These are phyloP conservation scores for Muscicapa adusta DNA, from an alignment of 2,113 vertebrate genomes.

Conservation along the genomic window DNA sequence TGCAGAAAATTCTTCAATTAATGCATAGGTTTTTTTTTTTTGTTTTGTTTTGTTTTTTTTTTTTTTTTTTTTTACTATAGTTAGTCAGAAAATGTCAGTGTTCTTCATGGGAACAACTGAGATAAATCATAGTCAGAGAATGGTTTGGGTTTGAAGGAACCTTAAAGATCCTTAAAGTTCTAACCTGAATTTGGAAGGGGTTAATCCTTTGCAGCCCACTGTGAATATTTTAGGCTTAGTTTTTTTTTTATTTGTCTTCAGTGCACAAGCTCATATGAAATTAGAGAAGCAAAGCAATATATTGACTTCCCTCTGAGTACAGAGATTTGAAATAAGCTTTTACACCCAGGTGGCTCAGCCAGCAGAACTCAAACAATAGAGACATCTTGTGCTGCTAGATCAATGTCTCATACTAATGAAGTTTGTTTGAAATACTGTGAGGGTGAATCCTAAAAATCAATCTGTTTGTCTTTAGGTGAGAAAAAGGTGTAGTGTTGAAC, in stretches of 20 bases:
- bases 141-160: neutral
- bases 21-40: neutral
- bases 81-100: neutral
- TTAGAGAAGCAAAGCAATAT: neutral
- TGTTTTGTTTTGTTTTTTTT: too few species aligned
- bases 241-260: neutral
- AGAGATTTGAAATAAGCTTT: neutral
- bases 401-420: constrained; percentile 4
- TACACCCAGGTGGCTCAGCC: neutral
- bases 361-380: neutral
- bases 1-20: neutral
- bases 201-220: neutral
- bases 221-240: neutral
- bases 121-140: neutral
- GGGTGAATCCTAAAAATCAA: neutral
- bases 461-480: neutral
- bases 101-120: neutral
- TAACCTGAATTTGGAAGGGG: neutral
- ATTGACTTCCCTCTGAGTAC: neutral
- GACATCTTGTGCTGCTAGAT: neutral
- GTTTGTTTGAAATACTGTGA: neutral
- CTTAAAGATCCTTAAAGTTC: neutral
- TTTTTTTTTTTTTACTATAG: neutral
- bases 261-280: neutral
- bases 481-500: neutral